Evolutionary conservation across 1,140 invertebrate genomes (phyloP).

Genomic region (Liolophura sinensis): DNA sequence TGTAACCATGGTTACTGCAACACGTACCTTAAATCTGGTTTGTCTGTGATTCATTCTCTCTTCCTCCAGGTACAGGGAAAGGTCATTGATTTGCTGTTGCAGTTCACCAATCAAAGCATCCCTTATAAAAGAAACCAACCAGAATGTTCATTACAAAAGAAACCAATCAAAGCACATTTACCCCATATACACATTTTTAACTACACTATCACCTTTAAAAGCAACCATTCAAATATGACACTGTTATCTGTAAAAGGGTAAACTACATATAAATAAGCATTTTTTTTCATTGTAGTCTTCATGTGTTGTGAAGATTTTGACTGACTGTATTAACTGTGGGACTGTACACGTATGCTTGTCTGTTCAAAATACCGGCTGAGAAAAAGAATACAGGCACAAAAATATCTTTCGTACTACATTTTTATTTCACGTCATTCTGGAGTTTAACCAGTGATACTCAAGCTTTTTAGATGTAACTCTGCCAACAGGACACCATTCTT

Average conservation of each 20-base stretch:
- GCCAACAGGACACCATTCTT: no score
- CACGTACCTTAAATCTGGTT: slow-evolving; percentile 44
- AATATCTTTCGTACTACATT: no score
- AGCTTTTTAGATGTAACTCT: no score
- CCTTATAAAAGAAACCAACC: slow-evolving; percentile 18
- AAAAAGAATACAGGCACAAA: no score
- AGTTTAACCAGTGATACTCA: no score
- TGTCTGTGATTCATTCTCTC: slow-evolving; percentile 52
- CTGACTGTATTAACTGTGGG: no score
- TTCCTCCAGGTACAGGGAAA: slow-evolving; percentile 50
- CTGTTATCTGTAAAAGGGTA: not conserved
- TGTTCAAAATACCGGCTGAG: no score
- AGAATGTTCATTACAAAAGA: not conserved
- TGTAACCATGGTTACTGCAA: not conserved
- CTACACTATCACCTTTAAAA: not conserved
- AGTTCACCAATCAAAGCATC: slow-evolving; percentile 43
- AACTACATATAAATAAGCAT: no score
- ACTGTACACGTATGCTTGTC: no score
- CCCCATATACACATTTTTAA: not conserved
- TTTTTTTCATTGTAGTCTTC: no score
- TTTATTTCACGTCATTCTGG: no score
- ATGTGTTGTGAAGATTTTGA: no score
- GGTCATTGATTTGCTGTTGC: slow-evolving; percentile 51
- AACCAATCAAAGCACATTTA: not conserved
- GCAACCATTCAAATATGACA: not conserved